Evolutionary conservation across 2,113 vertebrate genomes (phyloP), one percentile per base, ranked within the genome.

Genomic region (Piprites chloris): DNA sequence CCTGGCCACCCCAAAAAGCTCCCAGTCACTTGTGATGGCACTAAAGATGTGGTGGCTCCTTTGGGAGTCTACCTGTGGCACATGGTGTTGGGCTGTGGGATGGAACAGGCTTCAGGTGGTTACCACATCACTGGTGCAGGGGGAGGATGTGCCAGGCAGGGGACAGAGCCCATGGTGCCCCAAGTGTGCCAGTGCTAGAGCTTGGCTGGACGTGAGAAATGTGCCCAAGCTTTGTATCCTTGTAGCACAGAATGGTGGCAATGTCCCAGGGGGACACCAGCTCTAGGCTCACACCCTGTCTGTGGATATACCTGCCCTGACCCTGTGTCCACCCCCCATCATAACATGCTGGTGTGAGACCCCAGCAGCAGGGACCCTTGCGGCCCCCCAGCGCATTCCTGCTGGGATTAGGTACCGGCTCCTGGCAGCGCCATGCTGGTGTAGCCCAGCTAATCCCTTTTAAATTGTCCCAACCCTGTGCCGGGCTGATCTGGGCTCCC

Each of bases 371-470:
- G 65, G 50, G 73, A 89, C 11, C 55, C 4, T 2, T 0, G 9
- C 32, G 90, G 87, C 90, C 77, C 90, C 77, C 73, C 11, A 0
- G 55, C 2, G 1, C 94, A 96, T 96, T 96, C 95, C 73, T 94
- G 68, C 41, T 0, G 0, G 94, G 95, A 95, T 96, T 96, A 96
- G 68, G 90, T 93, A 47, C 68, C 2, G 8, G 92, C 50, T 94
- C 90, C 92, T 2, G 3, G 87, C 90, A 94, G 77, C 11, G 0
- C 90, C 68, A 52, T 66, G 69, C 50, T 6, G 7, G 58, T 56
- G 22, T 62, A 74, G 73, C 37, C 81, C 11, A 7, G 69, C 16
- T 96, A 95, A 96, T 96, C 95, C 90, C 37, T 62, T 93, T 80
- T 84, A 84, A 95, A 96, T 94, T 87, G 59, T 91, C 85, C 73